These are phyloP conservation scores for Caenorhabditis virilis DNA, from an alignment of 2,888 invertebrate species.

Conservation along the genomic window DNA sequence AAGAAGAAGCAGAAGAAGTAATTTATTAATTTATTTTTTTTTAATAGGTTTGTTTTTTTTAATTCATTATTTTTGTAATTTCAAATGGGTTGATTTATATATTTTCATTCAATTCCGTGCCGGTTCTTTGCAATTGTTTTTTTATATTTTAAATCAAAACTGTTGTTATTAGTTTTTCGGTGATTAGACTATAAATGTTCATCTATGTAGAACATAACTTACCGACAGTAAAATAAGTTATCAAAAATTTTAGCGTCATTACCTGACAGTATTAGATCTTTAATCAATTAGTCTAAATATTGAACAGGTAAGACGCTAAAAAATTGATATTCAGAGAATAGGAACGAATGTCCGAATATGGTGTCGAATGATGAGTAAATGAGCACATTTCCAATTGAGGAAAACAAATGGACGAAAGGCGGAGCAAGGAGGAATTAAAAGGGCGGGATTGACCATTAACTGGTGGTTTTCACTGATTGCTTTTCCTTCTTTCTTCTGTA, in stretches of 20 bases:
- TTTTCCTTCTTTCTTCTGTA: too few species aligned
- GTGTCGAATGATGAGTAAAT: neutral
- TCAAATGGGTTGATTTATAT: too few species aligned
- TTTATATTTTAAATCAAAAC: neutral
- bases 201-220: too few species aligned
- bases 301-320: conserved; percentile 43
- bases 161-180: neutral
- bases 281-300: conserved; percentile 25
- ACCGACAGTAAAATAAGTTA: neutral
- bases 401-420: neutral
- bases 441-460: too few species aligned
- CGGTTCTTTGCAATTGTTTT: neutral
- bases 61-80: neutral
- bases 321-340: too few species aligned
- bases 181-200: too few species aligned
- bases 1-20: conserved; percentile 30
- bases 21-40: conserved; percentile 2
- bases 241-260: conserved; percentile 34
- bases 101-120: neutral
- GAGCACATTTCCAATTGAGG: neutral
- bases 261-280: conserved; percentile 46
- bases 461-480: too few species aligned
- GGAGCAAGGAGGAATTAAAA: conserved; percentile 1
- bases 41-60: too few species aligned
- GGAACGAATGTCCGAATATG: too few species aligned